A percentile compares a stretch with the other conserved stretches of the same genome.
Conservation (phyloP, 2,888 invertebrate genomes). For the Eilema caniola region DNA sequence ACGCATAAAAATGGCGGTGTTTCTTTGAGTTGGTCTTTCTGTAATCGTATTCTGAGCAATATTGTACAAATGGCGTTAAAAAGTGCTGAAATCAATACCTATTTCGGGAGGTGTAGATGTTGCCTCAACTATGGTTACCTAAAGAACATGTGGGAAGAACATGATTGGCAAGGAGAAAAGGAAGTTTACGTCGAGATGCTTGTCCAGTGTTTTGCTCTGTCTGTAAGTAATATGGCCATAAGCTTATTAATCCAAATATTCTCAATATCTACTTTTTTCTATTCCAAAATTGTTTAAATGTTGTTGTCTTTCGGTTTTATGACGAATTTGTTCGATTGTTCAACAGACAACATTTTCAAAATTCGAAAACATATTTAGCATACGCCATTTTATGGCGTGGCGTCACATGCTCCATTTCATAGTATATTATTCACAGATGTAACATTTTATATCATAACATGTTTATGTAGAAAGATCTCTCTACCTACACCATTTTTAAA, state of each 20-base stretch:
- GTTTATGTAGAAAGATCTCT: too few relatives aligned
- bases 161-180: slow-evolving; percentile 49
- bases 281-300: slow-evolving; percentile 28
- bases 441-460: too few relatives aligned
- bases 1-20: slow-evolving; percentile 33
- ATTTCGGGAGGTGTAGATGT: slow-evolving; percentile 69
- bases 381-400: slow-evolving; percentile 11
- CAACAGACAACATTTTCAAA: not conserved
- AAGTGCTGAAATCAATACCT: slow-evolving; percentile 51
- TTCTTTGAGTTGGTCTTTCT: slow-evolving; percentile 11
- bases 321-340: not conserved
- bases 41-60: slow-evolving; percentile 4
- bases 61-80: slow-evolving; percentile 32
- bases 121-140: slow-evolving; percentile 68
- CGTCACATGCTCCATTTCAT: not conserved
- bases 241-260: slow-evolving; percentile 41
- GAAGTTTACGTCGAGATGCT: slow-evolving; percentile 74
- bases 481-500: too few relatives aligned
- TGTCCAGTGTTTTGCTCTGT: slow-evolving; percentile 66
- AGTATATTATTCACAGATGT: too few relatives aligned
- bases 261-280: slow-evolving; percentile 32
- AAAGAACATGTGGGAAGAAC: slow-evolving; percentile 66
- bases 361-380: slow-evolving; percentile 2
- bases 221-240: slow-evolving; percentile 58
- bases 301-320: slow-evolving; percentile 11